A percentile compares a stretch with the other conserved stretches of the same genome.
Evolutionary conservation across 1,140 invertebrate species (phyloP).

Genomic region (Philopotamus ludificatus): DNA sequence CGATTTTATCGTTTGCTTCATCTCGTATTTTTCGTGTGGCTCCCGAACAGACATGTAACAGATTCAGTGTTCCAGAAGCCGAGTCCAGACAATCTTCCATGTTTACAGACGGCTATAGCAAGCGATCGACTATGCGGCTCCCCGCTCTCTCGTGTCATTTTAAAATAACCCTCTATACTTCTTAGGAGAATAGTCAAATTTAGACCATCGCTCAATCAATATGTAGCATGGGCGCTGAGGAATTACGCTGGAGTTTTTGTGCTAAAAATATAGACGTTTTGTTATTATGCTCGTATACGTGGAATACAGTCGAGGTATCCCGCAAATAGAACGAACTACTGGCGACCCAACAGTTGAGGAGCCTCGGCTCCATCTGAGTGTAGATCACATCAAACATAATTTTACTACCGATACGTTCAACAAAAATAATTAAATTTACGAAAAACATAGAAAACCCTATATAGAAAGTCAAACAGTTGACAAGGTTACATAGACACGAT

Average conservation of each 20-base stretch:
- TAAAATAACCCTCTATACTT: slow-evolving; percentile 17
- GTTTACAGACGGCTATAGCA: background rate
- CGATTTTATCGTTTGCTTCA: too few relatives aligned
- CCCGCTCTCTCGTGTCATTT: slow-evolving; percentile 8
- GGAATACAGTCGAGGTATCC: background rate
- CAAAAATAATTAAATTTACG: too few relatives aligned
- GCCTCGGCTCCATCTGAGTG: too few relatives aligned
- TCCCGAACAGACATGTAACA: too few relatives aligned
- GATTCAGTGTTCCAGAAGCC: background rate
- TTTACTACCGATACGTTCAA: too few relatives aligned
- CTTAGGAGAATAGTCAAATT: slow-evolving; percentile 30
- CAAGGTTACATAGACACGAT: too few relatives aligned
- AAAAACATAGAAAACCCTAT: too few relatives aligned
- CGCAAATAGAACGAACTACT: slow-evolving; percentile 1
- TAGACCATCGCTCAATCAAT: slow-evolving; percentile 39
- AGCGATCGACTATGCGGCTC: too few relatives aligned
- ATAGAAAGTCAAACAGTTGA: too few relatives aligned
- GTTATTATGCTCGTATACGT: slow-evolving; percentile 18
- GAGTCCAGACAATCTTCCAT: background rate
- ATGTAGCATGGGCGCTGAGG: slow-evolving; percentile 22
- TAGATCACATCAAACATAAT: too few relatives aligned
- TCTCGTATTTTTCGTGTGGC: too few relatives aligned
- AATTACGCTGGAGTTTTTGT: slow-evolving; percentile 26
- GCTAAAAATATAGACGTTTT: slow-evolving; percentile 23
- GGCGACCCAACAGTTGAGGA: too few relatives aligned